Evolutionary conservation across 2,113 vertebrate genomes (phyloP), one percentile per base, ranked within the genome.

Genomic region (Neotoma lepida): DNA sequence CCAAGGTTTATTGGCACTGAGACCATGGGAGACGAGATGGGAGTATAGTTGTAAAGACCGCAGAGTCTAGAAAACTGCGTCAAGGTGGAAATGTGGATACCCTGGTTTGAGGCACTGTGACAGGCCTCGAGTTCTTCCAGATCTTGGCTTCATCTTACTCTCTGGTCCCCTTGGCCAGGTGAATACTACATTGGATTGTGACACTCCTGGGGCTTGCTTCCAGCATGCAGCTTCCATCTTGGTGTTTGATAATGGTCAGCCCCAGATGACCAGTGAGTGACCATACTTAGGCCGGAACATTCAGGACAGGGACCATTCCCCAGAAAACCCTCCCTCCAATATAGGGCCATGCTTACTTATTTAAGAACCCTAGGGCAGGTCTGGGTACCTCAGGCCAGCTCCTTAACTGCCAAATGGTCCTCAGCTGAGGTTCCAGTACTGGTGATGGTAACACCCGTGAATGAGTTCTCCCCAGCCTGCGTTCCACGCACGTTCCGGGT

Each of bases 391-490:
- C 30, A 56, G 46, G 30, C 46, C 94, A 78, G 64, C 54, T 88
- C 71, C 35, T 66, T 97, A 44, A 96, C 35, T 41, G 14, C 33
- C 84, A 80, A 61, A 89, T 61, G 66, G 39, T 46, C 73, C 6
- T 39, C 97, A 99, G 98, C 98, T 76, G 95, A n/a, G 0, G 97
- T 98, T 86, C 98, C 98, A 0, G 95, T 99, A 70, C 96, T 98
- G 0, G 96, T 99, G 97, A 97, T 68, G 0, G 98, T 98, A 96
- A 98, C 97, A 0, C 98, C 97, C 0, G 93, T 98, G 96, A 99
- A 99, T 0, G 98, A 99, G 85, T 98, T 98, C 90, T 3, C 78
- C 9, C 98, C 98, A 0, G 6, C 3, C 0, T 99, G 98, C 86
- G 86, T 0, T 0, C 1, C 85, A 39, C 70, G 86, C 6, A n/a